Percentiles rank a stretch among this genome's conserved stretches.
phyloP scores from a whole-genome alignment of 2,113 vertebrate genomes.

The Melanerpes formicivorus region DNA sequence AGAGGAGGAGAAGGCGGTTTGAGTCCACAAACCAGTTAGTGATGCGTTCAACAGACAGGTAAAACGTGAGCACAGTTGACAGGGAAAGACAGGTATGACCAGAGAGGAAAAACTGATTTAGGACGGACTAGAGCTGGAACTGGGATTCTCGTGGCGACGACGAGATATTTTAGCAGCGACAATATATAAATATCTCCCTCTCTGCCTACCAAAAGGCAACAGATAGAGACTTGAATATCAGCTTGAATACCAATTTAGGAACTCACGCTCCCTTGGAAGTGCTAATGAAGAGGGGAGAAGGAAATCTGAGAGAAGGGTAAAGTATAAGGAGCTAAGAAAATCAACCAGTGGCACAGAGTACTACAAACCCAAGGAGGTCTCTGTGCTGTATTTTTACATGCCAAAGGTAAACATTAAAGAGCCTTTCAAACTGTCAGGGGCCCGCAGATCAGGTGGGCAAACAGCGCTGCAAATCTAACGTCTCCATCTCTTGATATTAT shows the following conservation, averaged over 20 bases:
- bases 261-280: constrained; percentile 27
- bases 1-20: neutral
- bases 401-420: constrained; percentile 54
- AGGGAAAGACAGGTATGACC: neutral
- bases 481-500: constrained; percentile 54
- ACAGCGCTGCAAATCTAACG: constrained; percentile 24
- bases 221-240: constrained; percentile 45
- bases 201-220: constrained; percentile 47
- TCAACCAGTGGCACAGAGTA: constrained; percentile 19
- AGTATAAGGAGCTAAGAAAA: neutral
- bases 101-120: neutral
- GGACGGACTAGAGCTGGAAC: neutral
- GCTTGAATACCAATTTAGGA: constrained; percentile 40
- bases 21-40: neutral
- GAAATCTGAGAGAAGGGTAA: neutral
- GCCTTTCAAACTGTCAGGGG: constrained; percentile 53
- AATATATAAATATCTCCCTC: constrained; percentile 25
- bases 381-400: constrained; percentile 22
- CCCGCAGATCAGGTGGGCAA: constrained; percentile 61
- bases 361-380: constrained; percentile 15
- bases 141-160: constrained; percentile 5
- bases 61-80: neutral
- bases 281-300: neutral
- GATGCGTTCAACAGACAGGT: neutral
- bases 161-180: constrained; percentile 23